These are phyloP conservation scores for Macrocentrus cingulum DNA, from an alignment of 1,140 invertebrate genomes.

Conservation along the genomic window DNA sequence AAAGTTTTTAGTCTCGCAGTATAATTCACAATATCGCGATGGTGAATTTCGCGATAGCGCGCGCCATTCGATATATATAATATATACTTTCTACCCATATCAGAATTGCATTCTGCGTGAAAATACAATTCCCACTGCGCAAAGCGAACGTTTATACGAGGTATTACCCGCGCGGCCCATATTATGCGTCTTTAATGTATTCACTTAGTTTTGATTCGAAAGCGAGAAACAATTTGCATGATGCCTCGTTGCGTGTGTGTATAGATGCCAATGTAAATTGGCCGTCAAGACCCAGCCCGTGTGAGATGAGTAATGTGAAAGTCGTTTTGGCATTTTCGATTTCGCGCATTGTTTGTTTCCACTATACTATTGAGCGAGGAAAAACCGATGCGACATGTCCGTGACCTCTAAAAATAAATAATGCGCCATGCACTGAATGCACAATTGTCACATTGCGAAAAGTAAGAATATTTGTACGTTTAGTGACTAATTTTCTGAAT, in stretches of 20 bases:
- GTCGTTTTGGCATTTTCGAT: constrained; percentile 37
- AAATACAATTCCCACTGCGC: constrained; percentile 30
- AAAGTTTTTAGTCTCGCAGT: constrained; percentile 11
- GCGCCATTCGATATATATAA: constrained; percentile 6
- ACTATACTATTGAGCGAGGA: neutral
- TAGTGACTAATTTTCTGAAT: neutral
- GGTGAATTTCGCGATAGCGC: constrained; percentile 7
- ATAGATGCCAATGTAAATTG: constrained; percentile 3
- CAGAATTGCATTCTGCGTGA: constrained; percentile 21
- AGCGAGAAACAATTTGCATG: constrained; percentile 35
- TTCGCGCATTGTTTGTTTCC: constrained; percentile 33
- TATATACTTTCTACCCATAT: constrained; percentile 19
- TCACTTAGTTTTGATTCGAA: constrained; percentile 29
- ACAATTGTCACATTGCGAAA: constrained; percentile 10
- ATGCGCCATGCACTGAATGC: constrained; percentile 18
- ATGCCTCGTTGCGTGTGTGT: constrained; percentile 8
- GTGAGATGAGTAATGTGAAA: constrained; percentile 42
- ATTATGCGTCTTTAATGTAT: too few relatives aligned
- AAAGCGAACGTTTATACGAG: too few relatives aligned
- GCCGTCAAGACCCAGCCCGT: neutral
- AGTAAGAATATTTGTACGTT: constrained; percentile 14
- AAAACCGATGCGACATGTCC: too few relatives aligned
- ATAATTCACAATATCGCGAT: constrained; percentile 18
- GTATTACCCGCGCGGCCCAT: too few relatives aligned
- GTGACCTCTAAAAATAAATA: constrained; percentile 24